Evolutionary conservation across 2,888 invertebrate species (phyloP).

Genomic region (Agapostemon virescens): DNA sequence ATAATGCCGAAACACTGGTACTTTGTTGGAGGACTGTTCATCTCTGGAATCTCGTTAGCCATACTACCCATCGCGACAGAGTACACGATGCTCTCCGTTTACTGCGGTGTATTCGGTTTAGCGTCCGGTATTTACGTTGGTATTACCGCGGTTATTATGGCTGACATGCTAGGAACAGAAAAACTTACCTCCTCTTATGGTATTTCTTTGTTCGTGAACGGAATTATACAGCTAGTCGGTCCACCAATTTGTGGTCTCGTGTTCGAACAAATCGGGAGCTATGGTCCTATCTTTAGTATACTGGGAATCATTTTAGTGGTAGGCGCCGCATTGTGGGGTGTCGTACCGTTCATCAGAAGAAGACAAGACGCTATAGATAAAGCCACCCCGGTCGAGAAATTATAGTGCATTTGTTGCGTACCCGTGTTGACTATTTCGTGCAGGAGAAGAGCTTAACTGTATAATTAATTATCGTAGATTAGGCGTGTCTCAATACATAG

Average conservation of each 20-base stretch:
- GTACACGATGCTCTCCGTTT: slow-evolving; percentile 85
- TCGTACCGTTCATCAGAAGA: slow-evolving; percentile 87
- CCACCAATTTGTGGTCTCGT: slow-evolving; percentile 91
- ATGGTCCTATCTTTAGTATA: slow-evolving; percentile 87
- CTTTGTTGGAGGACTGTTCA: slow-evolving; percentile 88
- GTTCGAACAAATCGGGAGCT: slow-evolving; percentile 85
- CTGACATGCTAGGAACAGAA: slow-evolving; percentile 92
- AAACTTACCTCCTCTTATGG: slow-evolving; percentile 93
- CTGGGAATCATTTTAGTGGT: slow-evolving; percentile 87
- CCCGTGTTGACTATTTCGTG: slow-evolving; percentile 1
- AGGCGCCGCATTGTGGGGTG: slow-evolving; percentile 88
- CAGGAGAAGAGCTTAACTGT: slow-evolving; percentile 38
- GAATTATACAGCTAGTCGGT: slow-evolving; percentile 89
- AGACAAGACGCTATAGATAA: slow-evolving; percentile 57
- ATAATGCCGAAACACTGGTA: slow-evolving; percentile 90
- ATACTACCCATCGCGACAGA: slow-evolving; percentile 86
- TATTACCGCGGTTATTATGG: slow-evolving; percentile 93
- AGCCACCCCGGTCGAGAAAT: slow-evolving; percentile 51
- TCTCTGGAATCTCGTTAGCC: slow-evolving; percentile 89
- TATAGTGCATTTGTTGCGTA: slow-evolving; percentile 46
- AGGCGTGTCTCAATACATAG: slow-evolving; percentile 34
- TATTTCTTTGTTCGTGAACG: slow-evolving; percentile 92
- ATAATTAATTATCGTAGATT: slow-evolving; percentile 39
- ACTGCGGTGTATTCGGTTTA: slow-evolving; percentile 89
- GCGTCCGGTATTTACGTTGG: slow-evolving; percentile 93